These are phyloP conservation scores for Megaustenia siamemsis DNA, from an alignment of 2,888 invertebrate genomes.

Conservation along the genomic window DNA sequence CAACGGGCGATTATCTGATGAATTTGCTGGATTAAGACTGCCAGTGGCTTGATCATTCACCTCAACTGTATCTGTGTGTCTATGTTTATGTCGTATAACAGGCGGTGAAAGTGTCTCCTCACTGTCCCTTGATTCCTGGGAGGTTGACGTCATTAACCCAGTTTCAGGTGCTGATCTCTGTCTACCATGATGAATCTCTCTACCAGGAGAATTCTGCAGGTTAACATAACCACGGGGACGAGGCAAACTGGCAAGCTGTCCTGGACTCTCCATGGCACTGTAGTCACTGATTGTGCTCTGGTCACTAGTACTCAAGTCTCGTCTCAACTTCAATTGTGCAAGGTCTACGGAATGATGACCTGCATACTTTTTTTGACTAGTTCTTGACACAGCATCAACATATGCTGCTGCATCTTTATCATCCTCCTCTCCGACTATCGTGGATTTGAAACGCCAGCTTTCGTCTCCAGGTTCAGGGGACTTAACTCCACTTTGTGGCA, in stretches of 20 bases:
- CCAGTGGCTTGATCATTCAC: background rate
- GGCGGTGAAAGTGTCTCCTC: constrained; percentile 48
- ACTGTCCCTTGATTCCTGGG: background rate
- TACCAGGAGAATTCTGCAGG: background rate
- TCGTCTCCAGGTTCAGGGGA: background rate
- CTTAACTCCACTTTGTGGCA: constrained; percentile 37
- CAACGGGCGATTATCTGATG: background rate
- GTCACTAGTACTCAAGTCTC: constrained; percentile 36
- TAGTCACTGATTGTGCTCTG: constrained; percentile 15
- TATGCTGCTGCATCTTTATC: constrained; percentile 17
- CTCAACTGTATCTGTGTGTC: constrained; percentile 60
- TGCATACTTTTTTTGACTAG: constrained; percentile 34
- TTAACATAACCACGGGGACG: constrained; percentile 20
- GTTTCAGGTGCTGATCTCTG: constrained; percentile 45
- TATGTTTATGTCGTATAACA: constrained; percentile 60
- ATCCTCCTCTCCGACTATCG: constrained; percentile 5
- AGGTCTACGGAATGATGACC: constrained; percentile 25
- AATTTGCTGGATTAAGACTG: background rate
- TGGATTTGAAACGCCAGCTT: constrained; percentile 28
- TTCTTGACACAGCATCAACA: constrained; percentile 25
- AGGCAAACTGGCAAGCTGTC: no score
- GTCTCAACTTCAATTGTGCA: background rate
- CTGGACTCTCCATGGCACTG: constrained; percentile 9
- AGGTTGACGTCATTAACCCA: background rate
- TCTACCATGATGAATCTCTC: constrained; percentile 38